These are phyloP conservation scores for Charanyca ferruginea DNA, from an alignment of 2,888 invertebrate genomes.

Conservation along the genomic window DNA sequence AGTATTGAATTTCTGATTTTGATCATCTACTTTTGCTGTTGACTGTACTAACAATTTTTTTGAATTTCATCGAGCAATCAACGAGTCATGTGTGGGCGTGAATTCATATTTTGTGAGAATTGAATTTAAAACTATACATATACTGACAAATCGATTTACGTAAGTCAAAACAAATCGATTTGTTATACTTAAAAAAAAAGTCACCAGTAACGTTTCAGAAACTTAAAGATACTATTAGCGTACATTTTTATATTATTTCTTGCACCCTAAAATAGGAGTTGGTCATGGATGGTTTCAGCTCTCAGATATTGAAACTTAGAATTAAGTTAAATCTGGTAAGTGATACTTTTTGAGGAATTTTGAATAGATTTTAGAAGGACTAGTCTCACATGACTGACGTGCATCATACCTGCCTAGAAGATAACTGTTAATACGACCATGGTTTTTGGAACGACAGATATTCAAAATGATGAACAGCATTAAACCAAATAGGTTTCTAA, in stretches of 20 bases:
- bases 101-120: conserved; percentile 22
- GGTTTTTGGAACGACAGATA: background rate
- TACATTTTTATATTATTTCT: background rate
- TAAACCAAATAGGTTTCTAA: conserved; percentile 22
- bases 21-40: too few relatives aligned
- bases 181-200: background rate
- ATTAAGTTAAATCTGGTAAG: too few relatives aligned
- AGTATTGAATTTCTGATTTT: too few relatives aligned
- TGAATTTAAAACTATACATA: conserved; percentile 6
- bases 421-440: background rate
- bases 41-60: too few relatives aligned
- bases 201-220: background rate
- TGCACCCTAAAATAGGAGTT: background rate
- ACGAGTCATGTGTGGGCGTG: conserved; percentile 1
- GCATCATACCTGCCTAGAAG: conserved; percentile 10
- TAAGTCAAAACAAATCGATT: conserved; percentile 6
- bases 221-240: background rate
- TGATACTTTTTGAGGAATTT: background rate
- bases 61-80: conserved; percentile 17
- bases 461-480: conserved; percentile 11
- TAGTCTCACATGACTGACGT: background rate
- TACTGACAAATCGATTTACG: background rate
- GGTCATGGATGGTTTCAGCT: background rate
- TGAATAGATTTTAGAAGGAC: background rate
- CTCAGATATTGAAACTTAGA: too few relatives aligned